A percentile compares a stretch with the other conserved stretches of the same genome.
These are phyloP conservation scores for Tursiops truncatus DNA, from an alignment of 2,113 vertebrate genomes.

Conservation along the genomic window DNA sequence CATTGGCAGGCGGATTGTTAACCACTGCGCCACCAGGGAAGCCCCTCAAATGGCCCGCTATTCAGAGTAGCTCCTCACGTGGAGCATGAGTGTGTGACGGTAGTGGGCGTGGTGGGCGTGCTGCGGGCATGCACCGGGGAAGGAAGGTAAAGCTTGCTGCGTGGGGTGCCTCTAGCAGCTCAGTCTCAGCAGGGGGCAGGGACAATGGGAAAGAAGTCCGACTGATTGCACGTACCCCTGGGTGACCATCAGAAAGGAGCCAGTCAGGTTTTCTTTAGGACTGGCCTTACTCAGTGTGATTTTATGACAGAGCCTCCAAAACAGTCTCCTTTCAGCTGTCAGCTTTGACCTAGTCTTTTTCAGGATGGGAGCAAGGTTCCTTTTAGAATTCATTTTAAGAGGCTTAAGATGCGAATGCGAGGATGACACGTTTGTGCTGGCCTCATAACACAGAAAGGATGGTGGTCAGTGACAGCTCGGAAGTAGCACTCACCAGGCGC, in stretches of 20 bases:
- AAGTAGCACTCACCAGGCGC: too few species aligned
- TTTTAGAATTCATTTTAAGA: not conserved
- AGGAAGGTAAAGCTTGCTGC: not conserved
- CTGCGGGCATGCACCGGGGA: not conserved
- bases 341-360: not conserved
- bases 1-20: too few species aligned
- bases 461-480: not conserved
- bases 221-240: fast-evolving
- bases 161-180: too few species aligned
- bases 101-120: too few species aligned
- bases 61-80: not conserved
- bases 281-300: not conserved
- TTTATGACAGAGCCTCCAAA: not conserved
- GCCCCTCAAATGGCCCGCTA: not conserved
- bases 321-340: not conserved
- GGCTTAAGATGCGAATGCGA: not conserved
- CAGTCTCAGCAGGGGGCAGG: too few species aligned
- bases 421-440: not conserved
- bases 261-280: not conserved
- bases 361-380: not conserved
- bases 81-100: not conserved
- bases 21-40: too few species aligned
- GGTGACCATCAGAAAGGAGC: not conserved
- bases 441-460: not conserved
- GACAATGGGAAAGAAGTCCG: not conserved